phyloP scores from a whole-genome alignment of 2,888 invertebrate genomes.

The Pterostichus niger region DNA sequence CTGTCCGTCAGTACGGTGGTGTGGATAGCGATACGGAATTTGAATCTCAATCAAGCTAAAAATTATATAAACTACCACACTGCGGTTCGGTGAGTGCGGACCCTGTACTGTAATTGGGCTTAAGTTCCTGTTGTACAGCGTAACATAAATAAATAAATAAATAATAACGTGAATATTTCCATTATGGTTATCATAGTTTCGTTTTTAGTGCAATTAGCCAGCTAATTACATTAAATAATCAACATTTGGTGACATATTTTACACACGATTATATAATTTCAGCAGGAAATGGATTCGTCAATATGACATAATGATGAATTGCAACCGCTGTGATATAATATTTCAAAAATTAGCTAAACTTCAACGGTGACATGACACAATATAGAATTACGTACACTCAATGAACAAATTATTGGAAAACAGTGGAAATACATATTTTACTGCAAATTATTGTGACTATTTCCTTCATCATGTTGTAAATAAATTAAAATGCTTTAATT shows the following conservation, averaged over 20 bases:
- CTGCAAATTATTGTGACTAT: too few species aligned
- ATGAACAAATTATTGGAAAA: conserved; percentile 11
- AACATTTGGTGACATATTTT: conserved; percentile 25
- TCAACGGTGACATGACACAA: conserved; percentile 4
- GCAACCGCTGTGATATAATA: conserved; percentile 31
- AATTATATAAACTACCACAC: too few species aligned
- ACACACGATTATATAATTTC: conserved; percentile 6
- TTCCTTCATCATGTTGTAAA: too few species aligned
- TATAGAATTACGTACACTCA: conserved; percentile 7
- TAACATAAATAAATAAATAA: too few species aligned
- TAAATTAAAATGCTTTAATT: too few species aligned
- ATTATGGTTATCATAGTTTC: not conserved
- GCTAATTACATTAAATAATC: not conserved
- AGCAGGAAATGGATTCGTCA: conserved; percentile 23
- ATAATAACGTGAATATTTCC: not conserved
- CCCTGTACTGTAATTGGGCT: too few species aligned
- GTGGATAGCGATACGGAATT: too few species aligned
- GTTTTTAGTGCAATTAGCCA: not conserved
- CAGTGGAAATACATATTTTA: not conserved
- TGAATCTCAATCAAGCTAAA: too few species aligned
- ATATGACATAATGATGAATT: conserved; percentile 40
- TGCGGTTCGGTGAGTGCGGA: too few species aligned
- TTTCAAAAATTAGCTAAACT: conserved; percentile 34
- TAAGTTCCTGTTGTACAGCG: too few species aligned
- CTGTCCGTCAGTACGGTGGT: too few species aligned